Evolutionary conservation across 2,888 invertebrate species (phyloP).

Genomic region (Cephalotes varians): DNA sequence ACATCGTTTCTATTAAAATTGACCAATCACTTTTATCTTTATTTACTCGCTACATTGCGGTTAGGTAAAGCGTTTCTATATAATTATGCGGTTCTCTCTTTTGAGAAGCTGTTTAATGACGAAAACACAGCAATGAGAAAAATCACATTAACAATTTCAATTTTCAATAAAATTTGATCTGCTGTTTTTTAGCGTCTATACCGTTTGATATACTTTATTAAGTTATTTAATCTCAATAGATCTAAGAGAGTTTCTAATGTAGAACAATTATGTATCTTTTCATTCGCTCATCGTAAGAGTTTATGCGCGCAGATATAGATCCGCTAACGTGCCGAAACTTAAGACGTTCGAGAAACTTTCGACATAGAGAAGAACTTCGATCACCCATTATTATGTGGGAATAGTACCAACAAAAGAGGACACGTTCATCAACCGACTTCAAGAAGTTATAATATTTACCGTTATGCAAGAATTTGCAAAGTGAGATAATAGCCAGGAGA

Average conservation of each 20-base stretch:
- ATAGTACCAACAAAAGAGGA: slow-evolving; percentile 39
- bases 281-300: slow-evolving; percentile 8
- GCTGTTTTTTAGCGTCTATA: neutral
- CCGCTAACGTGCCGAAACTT: slow-evolving; percentile 25
- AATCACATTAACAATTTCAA: neutral
- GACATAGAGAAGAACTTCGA: slow-evolving; percentile 19
- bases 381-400: slow-evolving; percentile 33
- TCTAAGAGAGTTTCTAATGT: neutral
- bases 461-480: neutral
- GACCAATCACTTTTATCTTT: slow-evolving; percentile 25
- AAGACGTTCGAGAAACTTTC: slow-evolving; percentile 40
- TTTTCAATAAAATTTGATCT: neutral
- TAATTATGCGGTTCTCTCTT: slow-evolving; percentile 25
- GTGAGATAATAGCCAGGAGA: neutral
- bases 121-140: neutral
- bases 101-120: neutral
- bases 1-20: slow-evolving; percentile 44
- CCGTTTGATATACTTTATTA: neutral
- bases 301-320: slow-evolving; percentile 18
- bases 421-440: slow-evolving; percentile 34
- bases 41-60: slow-evolving; percentile 24
- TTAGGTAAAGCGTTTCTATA: neutral
- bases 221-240: neutral
- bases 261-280: slow-evolving; percentile 35
- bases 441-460: slow-evolving; percentile 6